Percentiles rank a stretch among this genome's conserved stretches.
Conservation (phyloP, 2,113 vertebrate genomes). For the Pangasianodon hypophthalmus region DNA sequence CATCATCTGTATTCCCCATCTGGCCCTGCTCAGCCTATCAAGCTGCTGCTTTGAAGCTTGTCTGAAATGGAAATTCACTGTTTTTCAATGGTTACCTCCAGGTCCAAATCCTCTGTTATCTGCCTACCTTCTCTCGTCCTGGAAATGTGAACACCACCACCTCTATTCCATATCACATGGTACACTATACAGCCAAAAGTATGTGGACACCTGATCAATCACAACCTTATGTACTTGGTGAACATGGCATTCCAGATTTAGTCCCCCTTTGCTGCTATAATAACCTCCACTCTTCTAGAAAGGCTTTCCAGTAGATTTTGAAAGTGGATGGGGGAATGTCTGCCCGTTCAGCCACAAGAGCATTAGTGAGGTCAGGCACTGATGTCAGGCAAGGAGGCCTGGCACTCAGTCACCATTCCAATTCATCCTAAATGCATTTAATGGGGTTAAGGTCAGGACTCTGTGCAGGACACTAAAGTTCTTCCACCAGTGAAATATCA, state of each 20-base stretch:
- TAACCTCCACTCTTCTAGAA: background rate
- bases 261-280: background rate
- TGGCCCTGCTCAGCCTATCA: constrained; percentile 57
- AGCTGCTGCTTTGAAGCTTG: constrained; percentile 37
- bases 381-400: background rate
- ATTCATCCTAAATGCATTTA: background rate
- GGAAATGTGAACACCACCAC: constrained; percentile 2
- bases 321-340: background rate
- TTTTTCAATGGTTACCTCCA: constrained; percentile 49
- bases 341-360: background rate
- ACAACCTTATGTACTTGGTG: background rate
- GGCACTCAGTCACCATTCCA: background rate
- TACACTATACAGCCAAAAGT: background rate
- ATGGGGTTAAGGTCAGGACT: background rate
- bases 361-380: background rate
- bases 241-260: background rate
- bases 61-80: constrained; percentile 67
- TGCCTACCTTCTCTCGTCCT: background rate
- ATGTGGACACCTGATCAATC: background rate
- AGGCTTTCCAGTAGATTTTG: background rate
- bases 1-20: constrained; percentile 60
- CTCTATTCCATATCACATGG: constrained; percentile 47
- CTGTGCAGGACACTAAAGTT: background rate
- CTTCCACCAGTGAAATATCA: background rate
- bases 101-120: constrained; percentile 13